Percentiles rank a stretch among this genome's conserved stretches.
These are phyloP conservation scores for Clarias magur DNA, from an alignment of 2,113 vertebrate genomes.

Conservation along the genomic window DNA sequence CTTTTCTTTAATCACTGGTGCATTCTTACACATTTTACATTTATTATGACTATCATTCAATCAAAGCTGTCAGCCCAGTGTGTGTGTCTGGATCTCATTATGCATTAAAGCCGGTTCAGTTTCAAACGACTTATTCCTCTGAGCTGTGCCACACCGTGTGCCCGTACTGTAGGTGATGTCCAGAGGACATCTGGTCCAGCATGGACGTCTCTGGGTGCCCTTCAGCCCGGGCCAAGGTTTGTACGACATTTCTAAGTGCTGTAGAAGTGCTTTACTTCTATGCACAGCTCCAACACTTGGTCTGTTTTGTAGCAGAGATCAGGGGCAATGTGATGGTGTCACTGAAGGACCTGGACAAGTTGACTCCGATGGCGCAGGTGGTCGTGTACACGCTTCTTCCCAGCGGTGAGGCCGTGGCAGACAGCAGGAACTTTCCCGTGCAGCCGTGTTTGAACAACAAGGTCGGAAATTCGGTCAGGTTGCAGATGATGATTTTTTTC, in stretches of 20 bases:
- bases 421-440: slow-evolving; percentile 74
- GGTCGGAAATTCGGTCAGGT: slow-evolving; percentile 61
- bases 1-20: neutral
- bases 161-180: slow-evolving; percentile 70
- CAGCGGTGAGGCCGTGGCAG: slow-evolving; percentile 77
- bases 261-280: neutral
- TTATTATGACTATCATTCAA: neutral
- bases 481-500: neutral
- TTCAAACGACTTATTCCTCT: neutral
- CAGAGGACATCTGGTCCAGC: slow-evolving; percentile 62
- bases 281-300: neutral
- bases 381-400: slow-evolving; percentile 78
- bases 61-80: neutral
- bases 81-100: neutral
- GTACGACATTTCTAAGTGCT: neutral
- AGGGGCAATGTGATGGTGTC: slow-evolving; percentile 68
- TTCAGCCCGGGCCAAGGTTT: slow-evolving; percentile 52
- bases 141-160: neutral
- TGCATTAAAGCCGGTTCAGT: neutral
- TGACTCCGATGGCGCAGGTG: slow-evolving; percentile 79
- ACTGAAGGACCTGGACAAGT: slow-evolving; percentile 60
- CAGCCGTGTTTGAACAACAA: slow-evolving; percentile 82
- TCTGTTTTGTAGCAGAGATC: slow-evolving; percentile 57
- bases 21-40: neutral
- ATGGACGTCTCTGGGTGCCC: slow-evolving; percentile 46